Percentiles rank a stretch among this genome's conserved stretches.
Evolutionary conservation across 2,113 vertebrate species (phyloP).

Genomic region (Picathartes gymnocephalus): DNA sequence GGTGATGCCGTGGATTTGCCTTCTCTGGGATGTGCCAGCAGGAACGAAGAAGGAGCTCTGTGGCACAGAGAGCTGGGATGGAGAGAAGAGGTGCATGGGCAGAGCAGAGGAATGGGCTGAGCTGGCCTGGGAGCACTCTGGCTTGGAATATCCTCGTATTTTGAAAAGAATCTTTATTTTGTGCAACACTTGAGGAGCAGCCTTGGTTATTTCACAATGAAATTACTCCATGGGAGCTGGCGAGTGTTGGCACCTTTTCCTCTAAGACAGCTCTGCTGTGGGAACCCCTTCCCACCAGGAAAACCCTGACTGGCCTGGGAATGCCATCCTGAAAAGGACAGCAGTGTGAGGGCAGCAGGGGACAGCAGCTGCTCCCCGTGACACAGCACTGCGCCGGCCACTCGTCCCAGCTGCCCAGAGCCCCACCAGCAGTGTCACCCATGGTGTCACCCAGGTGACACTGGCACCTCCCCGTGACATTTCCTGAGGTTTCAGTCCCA

Average conservation of each 20-base stretch:
- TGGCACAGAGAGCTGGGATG: accelerated
- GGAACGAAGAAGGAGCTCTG: too few species aligned
- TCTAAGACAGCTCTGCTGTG: accelerated
- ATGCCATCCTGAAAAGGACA: accelerated
- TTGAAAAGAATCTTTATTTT: neutral
- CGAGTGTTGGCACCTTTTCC: accelerated
- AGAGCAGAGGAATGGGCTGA: neutral
- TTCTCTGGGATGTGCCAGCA: accelerated
- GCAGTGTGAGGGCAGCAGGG: accelerated
- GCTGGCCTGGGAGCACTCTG: neutral
- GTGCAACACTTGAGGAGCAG: too few species aligned
- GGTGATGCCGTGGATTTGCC: neutral
- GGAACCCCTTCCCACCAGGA: neutral
- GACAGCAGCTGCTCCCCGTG: accelerated
- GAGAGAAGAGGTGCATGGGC: neutral
- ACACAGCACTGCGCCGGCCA: accelerated
- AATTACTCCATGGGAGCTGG: accelerated
- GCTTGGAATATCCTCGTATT: accelerated
- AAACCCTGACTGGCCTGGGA: accelerated
- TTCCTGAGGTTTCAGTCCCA: neutral
- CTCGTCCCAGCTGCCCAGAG: accelerated
- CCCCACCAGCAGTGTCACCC: neutral
- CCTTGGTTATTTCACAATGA: accelerated
- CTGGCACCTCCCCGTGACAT: neutral
- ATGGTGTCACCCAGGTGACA: neutral